These are phyloP conservation scores for Hypena proboscidalis DNA, from an alignment of 2,888 invertebrate genomes.

Conservation along the genomic window DNA sequence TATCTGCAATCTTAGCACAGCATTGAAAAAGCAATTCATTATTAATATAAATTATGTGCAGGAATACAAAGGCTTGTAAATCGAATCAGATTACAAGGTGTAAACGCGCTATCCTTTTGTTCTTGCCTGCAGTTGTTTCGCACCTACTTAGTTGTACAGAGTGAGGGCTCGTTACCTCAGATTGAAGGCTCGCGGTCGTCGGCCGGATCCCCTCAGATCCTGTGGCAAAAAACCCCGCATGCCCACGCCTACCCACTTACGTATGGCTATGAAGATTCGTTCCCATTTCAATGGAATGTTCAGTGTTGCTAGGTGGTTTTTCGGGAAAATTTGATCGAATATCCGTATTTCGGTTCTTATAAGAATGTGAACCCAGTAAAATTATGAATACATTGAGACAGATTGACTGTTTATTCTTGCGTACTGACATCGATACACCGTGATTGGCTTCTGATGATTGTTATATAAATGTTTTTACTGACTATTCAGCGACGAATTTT, in stretches of 20 bases:
- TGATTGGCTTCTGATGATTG: too few species aligned
- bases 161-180: constrained; percentile 73
- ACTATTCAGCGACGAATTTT: too few species aligned
- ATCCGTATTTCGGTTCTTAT: too few species aligned
- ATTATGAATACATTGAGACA: too few species aligned
- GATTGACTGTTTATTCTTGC: too few species aligned
- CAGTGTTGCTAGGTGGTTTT: too few species aligned
- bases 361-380: too few species aligned
- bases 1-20: too few species aligned
- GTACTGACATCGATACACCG: too few species aligned
- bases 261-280: constrained; percentile 30
- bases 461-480: too few species aligned
- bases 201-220: constrained; percentile 64
- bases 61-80: constrained; percentile 28
- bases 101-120: constrained; percentile 64
- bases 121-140: constrained; percentile 69
- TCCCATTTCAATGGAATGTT: constrained; percentile 37
- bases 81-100: constrained; percentile 25
- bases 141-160: constrained; percentile 74
- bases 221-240: constrained; percentile 50
- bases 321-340: too few species aligned
- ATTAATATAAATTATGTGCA: constrained; percentile 3
- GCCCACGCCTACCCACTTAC: constrained; percentile 35
- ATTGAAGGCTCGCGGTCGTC: constrained; percentile 79
- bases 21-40: background rate